Base-by-base conservation (phyloP, 2,113 vertebrate species). In the Hydrolagus affinis region DNA sequence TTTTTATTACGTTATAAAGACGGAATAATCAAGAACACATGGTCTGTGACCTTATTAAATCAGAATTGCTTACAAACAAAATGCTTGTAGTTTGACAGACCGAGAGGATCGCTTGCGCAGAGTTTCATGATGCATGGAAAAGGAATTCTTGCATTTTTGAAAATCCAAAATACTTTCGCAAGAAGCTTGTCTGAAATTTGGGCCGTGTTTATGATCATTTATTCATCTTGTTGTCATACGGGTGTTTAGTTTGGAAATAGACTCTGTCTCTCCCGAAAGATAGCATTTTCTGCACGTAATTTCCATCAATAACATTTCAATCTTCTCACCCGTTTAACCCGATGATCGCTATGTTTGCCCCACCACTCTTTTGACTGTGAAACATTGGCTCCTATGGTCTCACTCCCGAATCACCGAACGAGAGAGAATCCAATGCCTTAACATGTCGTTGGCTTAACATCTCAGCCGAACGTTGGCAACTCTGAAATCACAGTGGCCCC, bases 11-110 rank as follows among this genome's bases (percentile, higher is more conserved):
- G 32, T 66, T 68, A 66, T 60, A 83, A 83, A 83, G 28, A 25
- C 78, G 32, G 78, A 32, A 64, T 83, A 83, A 83, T 83, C 78
- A 83, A 25, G 78, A 66, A 23, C 78, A 83, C 66, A 83, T 83
- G 78, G 62, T 83, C 78, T 14, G 8, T 83, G 78, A 68, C 62
- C 78, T 83, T 83, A 83, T 83, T 83, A 83, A 83, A 83, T 83
- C 78, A 83, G 78, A 83, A 14, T 83, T 83, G 78, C 78, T 83
- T 83, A 83, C 78, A 83, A 83, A 83, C 78, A 83, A 83, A 83
- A 66, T 66, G 60, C 59, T 59, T 32, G 1, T 25, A 66, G 78
- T 83, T 83, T 83, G 62, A 83, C 78, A 83, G 78, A 83, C 64
- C 59, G 0, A 44, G 57, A 62, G 59, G 11, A 28, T 80, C 28